These are phyloP conservation scores for Epirrhoe tristata DNA, from an alignment of 2,888 invertebrate species.

Conservation along the genomic window DNA sequence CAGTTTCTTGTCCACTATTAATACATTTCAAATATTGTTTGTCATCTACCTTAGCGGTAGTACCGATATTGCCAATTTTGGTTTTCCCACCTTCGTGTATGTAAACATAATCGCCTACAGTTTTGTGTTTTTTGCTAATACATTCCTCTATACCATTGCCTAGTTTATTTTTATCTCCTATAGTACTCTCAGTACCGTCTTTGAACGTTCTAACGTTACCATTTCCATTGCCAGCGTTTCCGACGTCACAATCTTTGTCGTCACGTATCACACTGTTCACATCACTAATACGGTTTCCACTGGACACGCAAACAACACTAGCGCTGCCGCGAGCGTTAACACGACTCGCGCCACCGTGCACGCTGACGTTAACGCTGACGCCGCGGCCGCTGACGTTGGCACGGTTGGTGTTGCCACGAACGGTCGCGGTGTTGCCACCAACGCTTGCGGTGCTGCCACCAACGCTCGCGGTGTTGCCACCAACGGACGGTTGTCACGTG, in stretches of 20 bases:
- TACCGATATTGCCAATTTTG: constrained; percentile 30
- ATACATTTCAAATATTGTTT: constrained; percentile 15
- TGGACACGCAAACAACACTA: neutral
- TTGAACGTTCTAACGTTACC: neutral
- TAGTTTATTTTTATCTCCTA: neutral
- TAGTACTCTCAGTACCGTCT: neutral
- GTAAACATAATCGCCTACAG: neutral
- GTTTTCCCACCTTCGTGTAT: constrained; percentile 12
- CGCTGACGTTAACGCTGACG: neutral
- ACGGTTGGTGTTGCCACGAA: constrained; percentile 5
- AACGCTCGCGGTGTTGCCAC: neutral
- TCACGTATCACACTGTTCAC: neutral
- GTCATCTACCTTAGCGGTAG: neutral
- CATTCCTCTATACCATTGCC: constrained; percentile 6
- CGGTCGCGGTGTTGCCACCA: constrained; percentile 4
- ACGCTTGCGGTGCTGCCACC: neutral
- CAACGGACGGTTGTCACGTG: constrained; percentile 69
- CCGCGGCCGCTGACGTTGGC: constrained; percentile 4
- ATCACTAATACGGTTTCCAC: neutral
- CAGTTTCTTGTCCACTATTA: neutral
- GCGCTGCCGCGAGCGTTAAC: neutral
- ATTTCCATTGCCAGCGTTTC: neutral
- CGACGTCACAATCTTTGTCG: neutral
- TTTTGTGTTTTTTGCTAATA: constrained; percentile 10
- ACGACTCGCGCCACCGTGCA: neutral